Percentiles rank a stretch among this genome's conserved stretches.
Conservation (phyloP, 2,113 vertebrate species). For the Thymallus thymallus region DNA sequence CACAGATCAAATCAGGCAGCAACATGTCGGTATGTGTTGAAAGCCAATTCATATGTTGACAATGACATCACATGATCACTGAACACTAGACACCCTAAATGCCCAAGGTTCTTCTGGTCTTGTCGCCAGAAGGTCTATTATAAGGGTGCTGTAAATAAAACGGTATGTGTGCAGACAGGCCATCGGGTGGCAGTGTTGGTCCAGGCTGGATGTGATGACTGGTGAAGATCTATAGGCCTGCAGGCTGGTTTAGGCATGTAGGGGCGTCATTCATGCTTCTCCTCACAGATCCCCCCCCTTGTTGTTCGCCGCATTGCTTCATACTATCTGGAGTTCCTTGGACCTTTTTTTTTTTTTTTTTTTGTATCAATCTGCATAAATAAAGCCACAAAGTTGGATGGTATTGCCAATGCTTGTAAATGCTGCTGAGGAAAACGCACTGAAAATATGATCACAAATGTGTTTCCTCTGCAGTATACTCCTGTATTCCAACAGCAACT, state of each 20-base stretch:
- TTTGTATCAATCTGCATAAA: background rate
- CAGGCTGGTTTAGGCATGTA: too few relatives aligned
- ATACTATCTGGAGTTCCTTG: background rate
- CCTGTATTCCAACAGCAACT: background rate
- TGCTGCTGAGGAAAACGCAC: background rate
- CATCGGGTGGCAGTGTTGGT: constrained; percentile 33
- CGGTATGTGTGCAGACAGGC: background rate
- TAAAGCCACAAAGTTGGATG: too few relatives aligned
- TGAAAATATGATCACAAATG: background rate
- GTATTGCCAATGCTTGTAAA: too few relatives aligned
- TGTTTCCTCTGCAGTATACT: background rate
- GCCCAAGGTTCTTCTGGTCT: too few relatives aligned
- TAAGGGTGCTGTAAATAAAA: too few relatives aligned
- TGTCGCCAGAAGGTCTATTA: too few relatives aligned
- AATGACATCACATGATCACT: too few relatives aligned
- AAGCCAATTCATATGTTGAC: too few relatives aligned
- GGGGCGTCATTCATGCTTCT: too few relatives aligned
- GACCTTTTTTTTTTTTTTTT: background rate
- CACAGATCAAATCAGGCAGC: background rate
- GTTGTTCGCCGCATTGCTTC: background rate
- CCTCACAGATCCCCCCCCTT: background rate
- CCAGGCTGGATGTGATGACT: background rate
- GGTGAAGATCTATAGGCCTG: background rate
- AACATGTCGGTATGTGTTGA: background rate
- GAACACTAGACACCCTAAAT: too few relatives aligned